These are phyloP conservation scores for Andricus curvator DNA, from an alignment of 2,888 invertebrate species.

Conservation along the genomic window DNA sequence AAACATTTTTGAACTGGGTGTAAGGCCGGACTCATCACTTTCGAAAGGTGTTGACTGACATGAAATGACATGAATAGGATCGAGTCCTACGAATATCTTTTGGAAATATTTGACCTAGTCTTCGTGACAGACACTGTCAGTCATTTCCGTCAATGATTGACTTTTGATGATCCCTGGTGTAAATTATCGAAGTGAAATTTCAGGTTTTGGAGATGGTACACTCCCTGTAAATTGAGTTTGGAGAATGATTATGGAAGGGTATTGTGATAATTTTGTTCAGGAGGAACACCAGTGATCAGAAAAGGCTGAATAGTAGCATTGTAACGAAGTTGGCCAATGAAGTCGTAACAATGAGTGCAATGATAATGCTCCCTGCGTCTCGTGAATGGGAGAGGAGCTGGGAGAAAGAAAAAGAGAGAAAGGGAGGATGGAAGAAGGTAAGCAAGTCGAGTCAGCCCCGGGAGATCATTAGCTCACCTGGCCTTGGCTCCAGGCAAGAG, in stretches of 20 bases:
- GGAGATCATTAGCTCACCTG: slow-evolving; percentile 72
- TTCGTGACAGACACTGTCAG: too few relatives aligned
- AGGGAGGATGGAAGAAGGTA: slow-evolving; percentile 17
- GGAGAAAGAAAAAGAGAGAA: slow-evolving; percentile 41
- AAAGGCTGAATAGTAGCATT: slow-evolving; percentile 25
- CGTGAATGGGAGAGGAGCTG: slow-evolving; percentile 57
- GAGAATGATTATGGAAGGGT: not conserved
- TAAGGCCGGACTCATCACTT: too few relatives aligned
- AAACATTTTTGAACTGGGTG: not conserved
- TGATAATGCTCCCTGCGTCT: slow-evolving; percentile 64
- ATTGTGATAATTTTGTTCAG: slow-evolving; percentile 4
- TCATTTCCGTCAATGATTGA: too few relatives aligned
- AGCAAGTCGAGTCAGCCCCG: slow-evolving; percentile 57
- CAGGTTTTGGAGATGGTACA: not conserved
- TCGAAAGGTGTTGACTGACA: too few relatives aligned
- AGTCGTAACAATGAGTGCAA: slow-evolving; percentile 67
- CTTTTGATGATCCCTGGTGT: too few relatives aligned
- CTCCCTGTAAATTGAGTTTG: not conserved
- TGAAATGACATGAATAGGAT: too few relatives aligned
- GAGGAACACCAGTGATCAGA: slow-evolving; percentile 14
- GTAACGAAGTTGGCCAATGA: slow-evolving; percentile 36
- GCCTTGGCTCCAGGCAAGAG: slow-evolving; percentile 63
- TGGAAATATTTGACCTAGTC: too few relatives aligned
- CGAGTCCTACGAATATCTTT: too few relatives aligned
- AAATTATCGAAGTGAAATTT: not conserved